Base-by-base conservation (phyloP, 2,113 vertebrate species). In the Bos taurus region DNA sequence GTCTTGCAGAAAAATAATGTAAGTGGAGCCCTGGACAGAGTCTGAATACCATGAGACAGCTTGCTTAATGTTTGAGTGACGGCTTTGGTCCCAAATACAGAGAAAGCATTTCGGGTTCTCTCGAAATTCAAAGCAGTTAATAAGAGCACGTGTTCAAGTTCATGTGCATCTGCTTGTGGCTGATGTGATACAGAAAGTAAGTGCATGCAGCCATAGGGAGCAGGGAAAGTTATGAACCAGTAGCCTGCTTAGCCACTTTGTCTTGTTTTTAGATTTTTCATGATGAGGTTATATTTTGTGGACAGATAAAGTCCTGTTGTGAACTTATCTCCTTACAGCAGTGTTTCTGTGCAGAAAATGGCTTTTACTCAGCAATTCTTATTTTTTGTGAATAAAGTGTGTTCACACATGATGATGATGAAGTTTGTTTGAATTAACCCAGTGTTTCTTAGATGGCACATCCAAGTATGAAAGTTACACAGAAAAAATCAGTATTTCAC, bases 1-100 rank as follows among this genome's bases (percentile, higher is more conserved):
- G 98, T 99, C 98, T 98, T 99, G 98, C 99, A 99, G 99, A 99
- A 99, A 99, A 99, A 99, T 98, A 99, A 99, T 95, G 99, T 99
- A 98, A 99, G 99, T 99, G 96, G 92, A 95, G 54, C 86, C 26
- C 30, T 46, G 14, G 36, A 60, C 23, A 60, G 56, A 36, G 54
- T 91, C 85, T 93, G 60, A 88, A 56, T 13, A 23, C 48, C 3
- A 3, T 74, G 10, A 83, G 48, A 64, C 13, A 96, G 17, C 54
- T 60, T 62, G 50, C 4, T 92, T 96, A 59, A 92, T 94, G 8
- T 17, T 50, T 90, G 96, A 43, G 0, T 33, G 40, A 96, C 60
- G 50, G 30, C 60, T 96, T 82, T 56, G 36, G n/a, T 14, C 78
- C 21, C 40, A 25, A 19, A 52, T 52, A 0, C 5, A 85, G 25